Evolutionary conservation across 1,140 invertebrate species (phyloP), one percentile per base, ranked within the genome.

Genomic region (Bombus pyrosoma): DNA sequence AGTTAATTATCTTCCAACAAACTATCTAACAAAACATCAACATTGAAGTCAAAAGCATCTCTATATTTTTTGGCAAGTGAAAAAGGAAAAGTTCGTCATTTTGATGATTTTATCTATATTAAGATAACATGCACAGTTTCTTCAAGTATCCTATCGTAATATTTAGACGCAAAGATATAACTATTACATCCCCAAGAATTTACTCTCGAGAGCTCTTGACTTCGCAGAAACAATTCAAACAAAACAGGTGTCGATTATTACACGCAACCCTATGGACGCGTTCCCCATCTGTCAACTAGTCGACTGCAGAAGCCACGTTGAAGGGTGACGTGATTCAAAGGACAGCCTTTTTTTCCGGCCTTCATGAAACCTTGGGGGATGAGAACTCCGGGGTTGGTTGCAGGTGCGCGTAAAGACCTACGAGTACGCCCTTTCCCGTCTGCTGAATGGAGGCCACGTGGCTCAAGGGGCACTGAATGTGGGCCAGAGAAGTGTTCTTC

Each of bases 401-500:
- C 57, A 84, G 83, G 47, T 76, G 90, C 57, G 83, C 86, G 72
- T 85, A 90, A 90, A 92, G 85, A 87, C 87, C 86, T 62, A 73
- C 53, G 68, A 83, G 82, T 74, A 68, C 86, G 73, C 80, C 86
- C 86, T 89, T 88, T 88, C 82, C 71, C 68, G 83, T 53, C 73
- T 78, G 87, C 59, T 93, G 90, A 93, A 93, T 93, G 92, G 86
- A 89, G 78, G 85, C 91, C 91, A 91, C 91, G 90, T 86, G 79
- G 80, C 80, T 80, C 41, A 80, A 87, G 81, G 73, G 92, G 87
- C 81, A 88, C 77, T 62, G 88, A 90, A 91, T 89, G 87, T 90
- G 90, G 89, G 89, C 84, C 91, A 87, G 86, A 92, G 91, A 88
- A 93, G 87, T 91, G 91, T 91, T 90, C 91, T 91, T 92, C 87